Evolutionary conservation across 2,888 invertebrate genomes (phyloP).

Genomic region (Protonemura montana): DNA sequence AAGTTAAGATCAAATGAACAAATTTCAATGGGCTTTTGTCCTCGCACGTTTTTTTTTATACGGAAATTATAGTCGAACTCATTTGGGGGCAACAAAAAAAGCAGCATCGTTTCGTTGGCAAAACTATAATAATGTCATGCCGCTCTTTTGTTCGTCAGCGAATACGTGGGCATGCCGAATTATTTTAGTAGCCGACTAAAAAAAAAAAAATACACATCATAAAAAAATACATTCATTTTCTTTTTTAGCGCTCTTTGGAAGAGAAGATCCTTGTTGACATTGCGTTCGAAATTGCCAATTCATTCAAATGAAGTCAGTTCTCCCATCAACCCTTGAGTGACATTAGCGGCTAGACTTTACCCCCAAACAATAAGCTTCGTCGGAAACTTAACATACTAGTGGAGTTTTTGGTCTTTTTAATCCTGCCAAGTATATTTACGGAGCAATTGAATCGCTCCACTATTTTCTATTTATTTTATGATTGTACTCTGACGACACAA

Average conservation of each 20-base stretch:
- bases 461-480: not conserved
- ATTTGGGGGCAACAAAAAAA: not conserved
- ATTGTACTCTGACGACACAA: not conserved
- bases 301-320: not conserved
- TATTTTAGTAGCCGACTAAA: not conserved
- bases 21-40: constrained; percentile 5
- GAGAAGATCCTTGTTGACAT: not conserved
- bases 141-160: not conserved
- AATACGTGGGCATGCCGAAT: not conserved
- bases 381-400: not conserved
- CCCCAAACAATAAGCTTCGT: not conserved
- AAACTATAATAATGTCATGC: constrained; percentile 2
- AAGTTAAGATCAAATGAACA: constrained; percentile 12
- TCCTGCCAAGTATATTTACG: not conserved
- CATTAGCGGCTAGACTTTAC: not conserved
- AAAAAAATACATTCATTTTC: not conserved
- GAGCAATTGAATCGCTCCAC: not conserved
- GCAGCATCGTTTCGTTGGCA: not conserved
- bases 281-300: not conserved
- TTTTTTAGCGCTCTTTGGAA: not conserved
- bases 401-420: not conserved
- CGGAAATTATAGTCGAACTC: not conserved
- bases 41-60: not conserved
- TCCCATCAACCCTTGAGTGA: not conserved
- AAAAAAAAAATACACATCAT: not conserved